Base-by-base conservation (phyloP, 2,797 vertebrate genomes). In the Ptychadena robeensis region DNA sequence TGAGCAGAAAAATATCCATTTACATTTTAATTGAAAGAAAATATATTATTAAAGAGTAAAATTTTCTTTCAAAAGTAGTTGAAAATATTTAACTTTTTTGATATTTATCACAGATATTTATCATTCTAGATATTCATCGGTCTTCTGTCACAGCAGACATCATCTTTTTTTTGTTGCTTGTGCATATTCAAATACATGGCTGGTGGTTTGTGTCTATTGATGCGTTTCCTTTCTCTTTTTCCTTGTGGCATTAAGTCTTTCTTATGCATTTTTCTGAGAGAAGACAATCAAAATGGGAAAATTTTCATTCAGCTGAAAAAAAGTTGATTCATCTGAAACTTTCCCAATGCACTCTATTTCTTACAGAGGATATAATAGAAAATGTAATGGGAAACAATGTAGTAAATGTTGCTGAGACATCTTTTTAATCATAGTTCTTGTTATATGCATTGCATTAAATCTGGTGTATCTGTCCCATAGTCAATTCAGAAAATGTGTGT, bases 191-290 rank as follows among this genome's bases (percentile, higher is more conserved):
- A 35, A 82, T 78, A 18, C 44, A 65, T 31, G 63, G 31, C 59
- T 82, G 79, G 82, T 67, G 72, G 61, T 67, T 35, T 79, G 68
- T 83, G 82, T 34, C 79, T 72, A 64, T 38, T 73, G 82, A 83
- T 79, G 66, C 75, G 15, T 83, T 83, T 73, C 68, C 69, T 78
- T 61, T 83, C 74, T 79, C 82, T 73, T 73, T 63, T 71, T 38
- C 32, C 31, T n/a, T 65, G 64, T 83, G 81, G 35, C 67, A 65
- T 57, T 78, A 71, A 69, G 27, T 72, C 32, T 44, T 65, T 73
- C 72, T 79, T 83, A 83, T 78, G 76, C 68, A 79, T 83, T 79
- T 66, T 78, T 12, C 31, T 59, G 74, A 66, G 68, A 53, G 7
- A 18, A 37, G 48, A 34, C 30, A 57, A 67, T 59, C 57, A 57